Conservation (phyloP, 37 sponge, comb jelly and placozoan species). For the Bolinopsis microptera region DNA sequence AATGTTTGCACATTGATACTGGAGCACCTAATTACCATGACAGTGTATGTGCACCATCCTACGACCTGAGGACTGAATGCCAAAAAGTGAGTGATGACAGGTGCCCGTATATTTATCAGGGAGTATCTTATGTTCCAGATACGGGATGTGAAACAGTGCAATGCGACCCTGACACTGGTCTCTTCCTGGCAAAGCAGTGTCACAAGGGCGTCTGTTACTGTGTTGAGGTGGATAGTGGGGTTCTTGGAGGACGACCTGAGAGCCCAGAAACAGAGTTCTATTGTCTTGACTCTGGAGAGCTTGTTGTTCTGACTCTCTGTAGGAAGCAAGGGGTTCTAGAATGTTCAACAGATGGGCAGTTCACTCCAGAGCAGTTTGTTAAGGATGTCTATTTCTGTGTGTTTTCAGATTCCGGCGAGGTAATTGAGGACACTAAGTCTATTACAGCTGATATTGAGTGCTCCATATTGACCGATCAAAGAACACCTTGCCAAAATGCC, state of each 20-base stretch:
- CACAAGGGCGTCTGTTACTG: neutral
- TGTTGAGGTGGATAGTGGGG: slow-evolving; percentile 18
- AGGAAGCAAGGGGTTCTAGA: neutral
- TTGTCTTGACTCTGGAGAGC: neutral
- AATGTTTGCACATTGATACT: slow-evolving; percentile 20
- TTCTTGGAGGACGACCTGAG: neutral
- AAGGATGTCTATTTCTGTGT: slow-evolving; percentile 30
- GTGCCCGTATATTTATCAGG: neutral
- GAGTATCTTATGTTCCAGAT: neutral
- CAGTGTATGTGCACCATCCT: neutral
- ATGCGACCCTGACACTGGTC: neutral
- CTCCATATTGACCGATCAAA: neutral
- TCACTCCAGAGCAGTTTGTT: neutral
- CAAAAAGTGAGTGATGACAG: neutral
- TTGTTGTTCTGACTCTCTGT: slow-evolving; percentile 4
- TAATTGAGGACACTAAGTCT: neutral
- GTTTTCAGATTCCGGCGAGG: neutral
- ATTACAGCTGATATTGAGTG: neutral
- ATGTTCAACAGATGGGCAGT: neutral
- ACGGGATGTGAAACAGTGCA: slow-evolving; percentile 6
- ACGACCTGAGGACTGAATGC: neutral
- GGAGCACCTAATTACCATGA: slow-evolving; percentile 25
- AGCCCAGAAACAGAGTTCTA: neutral
- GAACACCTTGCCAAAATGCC: neutral
- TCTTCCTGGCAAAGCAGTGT: slow-evolving; percentile 49